Base-by-base conservation (phyloP, 2,888 invertebrate genomes). In the Eurytoma adleriae region DNA sequence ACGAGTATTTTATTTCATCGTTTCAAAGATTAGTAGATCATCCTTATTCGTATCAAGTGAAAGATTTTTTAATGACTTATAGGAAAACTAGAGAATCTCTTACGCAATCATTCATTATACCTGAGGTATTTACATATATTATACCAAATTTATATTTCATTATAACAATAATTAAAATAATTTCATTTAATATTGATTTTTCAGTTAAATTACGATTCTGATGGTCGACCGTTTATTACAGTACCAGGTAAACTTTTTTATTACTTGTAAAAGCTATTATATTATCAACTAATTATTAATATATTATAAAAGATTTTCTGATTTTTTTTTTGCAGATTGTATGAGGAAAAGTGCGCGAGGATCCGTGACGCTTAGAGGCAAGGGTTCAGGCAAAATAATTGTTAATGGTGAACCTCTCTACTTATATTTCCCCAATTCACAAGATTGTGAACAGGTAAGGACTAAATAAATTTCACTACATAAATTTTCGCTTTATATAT, bases 321-420 rank as follows among this genome's bases (percentile, higher is more conserved):
- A 13, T 57, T 68, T 71, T 74, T 68, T 71, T 74, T 61, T 71
- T 57, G 56, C 82, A 94, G 94, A 95, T 90, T 96, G 95, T 88
- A 89, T 93, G 74, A 92, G 96, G 81, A 97, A 96, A 91, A 91
- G 92, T 79, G 94, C 96, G 0, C 92, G 93, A 85, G 98, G 95
- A 1, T 92, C 94, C 89, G 97, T 98, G 0, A 96, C 95, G n/a
- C 91, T 98, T 12, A 92, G 92, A 81, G 93, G 94, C 14, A 95
- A 97, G 27, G 98, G 99, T 16, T 94, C 95, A 70, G 98, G 99
- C 2, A 93, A 94, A 88, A 93, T 98, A 75, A 93, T 92, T 48
- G 95, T 98, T 75, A 98, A 98, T 91, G 96, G 95, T 4, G 88
- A 50, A 24, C 13, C 70, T 0, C 5, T 79, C 1, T 4, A 57